phyloP scores from a whole-genome alignment of 2,888 invertebrate genomes.

The Calliphora vomitoria region DNA sequence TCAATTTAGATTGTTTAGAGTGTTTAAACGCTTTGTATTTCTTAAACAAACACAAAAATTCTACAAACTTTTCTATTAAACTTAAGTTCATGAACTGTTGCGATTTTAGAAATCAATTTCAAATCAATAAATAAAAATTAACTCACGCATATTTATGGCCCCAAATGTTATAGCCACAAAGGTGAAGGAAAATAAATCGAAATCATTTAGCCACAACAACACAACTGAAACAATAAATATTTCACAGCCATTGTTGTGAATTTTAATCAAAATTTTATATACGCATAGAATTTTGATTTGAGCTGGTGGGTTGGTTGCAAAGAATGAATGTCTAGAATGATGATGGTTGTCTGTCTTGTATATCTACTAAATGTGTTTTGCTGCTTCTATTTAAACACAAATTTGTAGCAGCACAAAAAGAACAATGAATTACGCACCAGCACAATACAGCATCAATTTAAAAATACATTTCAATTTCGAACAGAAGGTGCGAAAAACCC shows the following conservation, averaged over 20 bases:
- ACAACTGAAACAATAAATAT: neutral
- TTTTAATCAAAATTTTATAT: constrained; percentile 29
- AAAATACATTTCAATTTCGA: constrained; percentile 26
- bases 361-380: neutral
- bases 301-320: neutral
- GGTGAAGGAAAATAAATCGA: neutral
- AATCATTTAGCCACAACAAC: neutral
- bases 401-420: neutral
- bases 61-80: neutral
- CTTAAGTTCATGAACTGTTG: neutral
- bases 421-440: constrained; percentile 9
- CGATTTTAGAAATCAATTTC: neutral
- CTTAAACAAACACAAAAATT: neutral
- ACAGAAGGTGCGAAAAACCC: constrained; percentile 58
- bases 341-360: neutral
- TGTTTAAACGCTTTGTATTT: no score
- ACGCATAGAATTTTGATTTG: neutral
- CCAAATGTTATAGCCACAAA: neutral
- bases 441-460: neutral
- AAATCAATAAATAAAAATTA: constrained; percentile 3
- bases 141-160: neutral
- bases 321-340: neutral
- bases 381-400: neutral
- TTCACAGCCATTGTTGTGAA: neutral
- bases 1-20: no score